A percentile compares a stretch with the other conserved stretches of the same genome.
Conservation (phyloP, 2,797 vertebrate genomes). For the Chanos chanos region DNA sequence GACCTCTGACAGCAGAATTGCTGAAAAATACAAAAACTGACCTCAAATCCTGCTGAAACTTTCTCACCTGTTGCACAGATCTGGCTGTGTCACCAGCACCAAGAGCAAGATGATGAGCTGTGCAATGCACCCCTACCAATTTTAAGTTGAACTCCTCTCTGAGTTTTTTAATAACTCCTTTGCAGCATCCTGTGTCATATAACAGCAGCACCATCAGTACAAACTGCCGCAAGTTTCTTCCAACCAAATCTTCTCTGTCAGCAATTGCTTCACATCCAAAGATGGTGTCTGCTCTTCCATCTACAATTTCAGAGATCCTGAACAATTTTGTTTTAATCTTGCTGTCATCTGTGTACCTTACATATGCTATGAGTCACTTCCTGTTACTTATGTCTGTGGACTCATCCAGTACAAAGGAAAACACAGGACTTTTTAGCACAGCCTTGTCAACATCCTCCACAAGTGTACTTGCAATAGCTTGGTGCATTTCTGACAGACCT, state of each 20-base stretch:
- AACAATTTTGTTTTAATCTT: constrained; percentile 12
- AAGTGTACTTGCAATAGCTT: constrained; percentile 8
- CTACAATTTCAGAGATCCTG: constrained; percentile 9
- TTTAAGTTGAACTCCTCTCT: not conserved
- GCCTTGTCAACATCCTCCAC: constrained; percentile 1
- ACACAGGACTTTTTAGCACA: constrained; percentile 1
- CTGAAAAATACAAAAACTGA: constrained; percentile 12
- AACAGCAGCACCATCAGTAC: constrained; percentile 1
- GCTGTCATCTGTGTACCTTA: constrained; percentile 1
- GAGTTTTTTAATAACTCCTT: constrained; percentile 12
- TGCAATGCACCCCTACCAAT: constrained; percentile 2
- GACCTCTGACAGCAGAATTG: constrained; percentile 9
- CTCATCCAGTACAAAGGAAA: constrained; percentile 15
- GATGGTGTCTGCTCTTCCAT: constrained; percentile 20
- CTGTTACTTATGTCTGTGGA: constrained; percentile 15
- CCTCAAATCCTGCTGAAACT: constrained; percentile 19
- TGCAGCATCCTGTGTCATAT: not conserved
- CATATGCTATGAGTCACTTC: constrained; percentile 8
- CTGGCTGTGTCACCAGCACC: constrained; percentile 16
- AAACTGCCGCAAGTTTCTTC: constrained; percentile 11
- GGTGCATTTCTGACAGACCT: constrained; percentile 10
- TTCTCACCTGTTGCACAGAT: constrained; percentile 22
- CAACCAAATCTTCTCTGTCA: constrained; percentile 15
- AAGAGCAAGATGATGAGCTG: not conserved
- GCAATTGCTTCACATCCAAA: constrained; percentile 13